These are phyloP conservation scores for Cassiopea andromeda DNA, from an alignment of 30 jellyfish, hydroid and myxozoan species.

Conservation along the genomic window DNA sequence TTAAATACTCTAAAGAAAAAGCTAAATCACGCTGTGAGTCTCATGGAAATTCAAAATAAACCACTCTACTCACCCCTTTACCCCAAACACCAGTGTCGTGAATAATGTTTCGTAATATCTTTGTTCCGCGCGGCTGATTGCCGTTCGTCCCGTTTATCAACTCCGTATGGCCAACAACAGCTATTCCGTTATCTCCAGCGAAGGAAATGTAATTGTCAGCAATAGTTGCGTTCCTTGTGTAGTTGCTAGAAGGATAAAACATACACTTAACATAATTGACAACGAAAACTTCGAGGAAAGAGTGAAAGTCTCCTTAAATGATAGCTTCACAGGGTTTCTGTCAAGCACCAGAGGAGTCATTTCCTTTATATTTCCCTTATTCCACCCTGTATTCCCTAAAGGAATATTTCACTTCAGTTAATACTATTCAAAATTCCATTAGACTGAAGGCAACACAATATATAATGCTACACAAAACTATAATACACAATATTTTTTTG, in stretches of 20 bases:
- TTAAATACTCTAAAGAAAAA: neutral
- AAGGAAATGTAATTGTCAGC: conserved; percentile 73
- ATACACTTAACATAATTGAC: no score
- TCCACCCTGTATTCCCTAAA: no score
- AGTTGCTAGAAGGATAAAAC: conserved; percentile 44
- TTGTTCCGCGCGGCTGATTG: conserved; percentile 87
- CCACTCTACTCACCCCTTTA: conserved; percentile 72
- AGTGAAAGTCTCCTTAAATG: no score
- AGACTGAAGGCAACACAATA: no score
- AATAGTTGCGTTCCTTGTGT: conserved; percentile 77
- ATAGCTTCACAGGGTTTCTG: no score
- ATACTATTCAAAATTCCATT: no score
- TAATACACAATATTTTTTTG: neutral
- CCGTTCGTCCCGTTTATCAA: conserved; percentile 87
- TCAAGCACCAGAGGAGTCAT: no score
- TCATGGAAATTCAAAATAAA: no score
- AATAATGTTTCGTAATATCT: conserved; percentile 66
- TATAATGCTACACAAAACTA: no score
- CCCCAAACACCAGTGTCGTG: conserved; percentile 98
- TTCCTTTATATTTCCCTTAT: no score
- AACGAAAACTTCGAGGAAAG: no score
- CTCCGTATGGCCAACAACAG: conserved; percentile 81
- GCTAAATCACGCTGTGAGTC: neutral
- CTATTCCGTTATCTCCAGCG: conserved; percentile 98
- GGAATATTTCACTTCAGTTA: no score